Base-by-base conservation (phyloP, 2,113 vertebrate genomes). In the Cichladusa arquata region DNA sequence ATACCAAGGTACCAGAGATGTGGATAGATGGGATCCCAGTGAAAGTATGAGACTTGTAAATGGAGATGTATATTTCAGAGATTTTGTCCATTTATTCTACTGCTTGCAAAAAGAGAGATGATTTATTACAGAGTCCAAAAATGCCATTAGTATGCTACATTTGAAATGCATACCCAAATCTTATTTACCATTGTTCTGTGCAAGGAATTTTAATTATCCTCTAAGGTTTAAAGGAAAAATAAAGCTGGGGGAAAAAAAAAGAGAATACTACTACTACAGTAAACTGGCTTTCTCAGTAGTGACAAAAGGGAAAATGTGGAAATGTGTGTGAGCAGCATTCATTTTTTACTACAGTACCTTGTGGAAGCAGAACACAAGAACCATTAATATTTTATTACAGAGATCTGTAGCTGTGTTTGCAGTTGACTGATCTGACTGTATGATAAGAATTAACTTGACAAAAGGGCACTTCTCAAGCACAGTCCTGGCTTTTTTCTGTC, bases 311-410 rank as follows among this genome's bases (percentile, higher is more conserved):
- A 64, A 86, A 85, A 91, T 33, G 57, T 74, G 57, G 65, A 57
- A 79, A 72, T 48, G 40, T 71, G 40, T 71, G 69, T 8, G 8
- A 91, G 62, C 45, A 45, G 60, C 36, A 17, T 50, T 61, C 33
- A 19, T 82, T 93, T 94, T 90, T 94, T 91, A 67, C 65, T 74
- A 20, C 50, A 34, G 26, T 72, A 89, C 40, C 29, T 87, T 61
- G 66, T 69, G 53, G 57, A 93, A 91, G 56, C 22, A 51, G 56
- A 58, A 31, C 56, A 70, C 56, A 44, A 88, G 74, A 92, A 31
- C 71, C 61, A 74, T 92, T 85, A 89, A 93, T 95, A 72, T 61
- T 95, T 92, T 79, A 89, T 93, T 87, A 66, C 25, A 29, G 53
- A 65, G 50, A 79, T 82, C 61, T 79, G 65, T 95, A 78, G 67